Evolutionary conservation across 1,140 invertebrate genomes (phyloP).

Genomic region (Mycetomoellerius zeteki): DNA sequence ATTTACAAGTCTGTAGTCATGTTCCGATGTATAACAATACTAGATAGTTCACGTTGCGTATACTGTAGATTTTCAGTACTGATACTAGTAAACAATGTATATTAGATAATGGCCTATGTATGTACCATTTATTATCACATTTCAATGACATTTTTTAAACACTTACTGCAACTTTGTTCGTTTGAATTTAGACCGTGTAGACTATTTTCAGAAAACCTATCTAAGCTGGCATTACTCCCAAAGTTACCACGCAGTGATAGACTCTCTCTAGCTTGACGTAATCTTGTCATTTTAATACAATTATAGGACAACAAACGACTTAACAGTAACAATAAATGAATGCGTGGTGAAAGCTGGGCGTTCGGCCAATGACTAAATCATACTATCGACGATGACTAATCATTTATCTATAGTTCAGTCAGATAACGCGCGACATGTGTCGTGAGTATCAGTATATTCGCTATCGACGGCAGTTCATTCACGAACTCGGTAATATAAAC

Average conservation of each 20-base stretch:
- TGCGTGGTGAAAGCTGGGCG: neutral
- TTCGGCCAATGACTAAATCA: constrained; percentile 32
- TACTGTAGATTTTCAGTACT: no score
- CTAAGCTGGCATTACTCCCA: constrained; percentile 79
- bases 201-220: constrained; percentile 81
- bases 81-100: no score
- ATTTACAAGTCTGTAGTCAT: neutral
- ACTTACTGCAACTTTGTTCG: constrained; percentile 74
- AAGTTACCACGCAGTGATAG: constrained; percentile 77
- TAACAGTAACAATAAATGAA: neutral
- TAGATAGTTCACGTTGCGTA: no score
- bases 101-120: neutral
- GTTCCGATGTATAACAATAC: no score
- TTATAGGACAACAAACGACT: neutral
- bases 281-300: constrained; percentile 16
- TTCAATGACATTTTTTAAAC: neutral
- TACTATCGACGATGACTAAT: constrained; percentile 64
- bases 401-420: constrained; percentile 43
- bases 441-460: neutral
- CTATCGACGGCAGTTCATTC: constrained; percentile 21
- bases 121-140: neutral
- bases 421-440: constrained; percentile 28
- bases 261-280: constrained; percentile 33
- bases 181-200: constrained; percentile 73
- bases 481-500: neutral